Evolutionary conservation across 35 echinoderm and acorn worm species (phyloP), one percentile per base, ranked within the genome.

Genomic region (Amphiura filiformis): DNA sequence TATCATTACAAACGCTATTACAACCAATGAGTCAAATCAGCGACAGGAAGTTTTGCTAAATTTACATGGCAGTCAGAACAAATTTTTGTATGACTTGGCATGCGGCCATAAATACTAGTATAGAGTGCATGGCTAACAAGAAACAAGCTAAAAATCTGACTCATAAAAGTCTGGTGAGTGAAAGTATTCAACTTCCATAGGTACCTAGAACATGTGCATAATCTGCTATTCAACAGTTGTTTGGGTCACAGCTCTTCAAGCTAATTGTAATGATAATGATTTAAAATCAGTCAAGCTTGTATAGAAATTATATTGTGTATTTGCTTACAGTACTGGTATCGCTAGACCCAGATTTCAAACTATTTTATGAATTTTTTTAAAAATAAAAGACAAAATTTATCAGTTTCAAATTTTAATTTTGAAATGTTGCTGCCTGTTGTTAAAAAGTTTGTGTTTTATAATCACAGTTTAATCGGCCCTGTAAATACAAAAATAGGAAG

Each of bases 21-120:
- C 61, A 15, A 15, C 28, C 61, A 47, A 70, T 70, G 61, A 70
- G 61, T 70, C 61, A 70, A 70, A 26, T 13, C n/a, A 70, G 26
- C 17, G 61, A 70, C 61, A 70, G 61, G 61, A 70, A 70, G 61
- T 70, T 70, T 70, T 70, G 61, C 61, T 70, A 70, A 70, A 70
- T 70, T 70, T 70, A 70, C 61, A 70, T 30, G 28, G 11, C 61
- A 11, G 26, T 70, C 26, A 70, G 11, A 11, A 70, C 9, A 70
- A 70, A 52, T 11, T 52, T n/a, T 47, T 70, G 7, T 70, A 18
- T 70, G 61, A 70, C 61, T 70, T 70, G 61, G 61, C 61, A 70
- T 70, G 15, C 26, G 28, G 61, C 61, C 61, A 70, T 70, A 52
- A 52, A n/a, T n/a, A n/a, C n/a, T n/a, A n/a, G 41, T 17, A 47